Conservation (phyloP, 2,113 vertebrate genomes). For the Dasyurus viverrinus region DNA sequence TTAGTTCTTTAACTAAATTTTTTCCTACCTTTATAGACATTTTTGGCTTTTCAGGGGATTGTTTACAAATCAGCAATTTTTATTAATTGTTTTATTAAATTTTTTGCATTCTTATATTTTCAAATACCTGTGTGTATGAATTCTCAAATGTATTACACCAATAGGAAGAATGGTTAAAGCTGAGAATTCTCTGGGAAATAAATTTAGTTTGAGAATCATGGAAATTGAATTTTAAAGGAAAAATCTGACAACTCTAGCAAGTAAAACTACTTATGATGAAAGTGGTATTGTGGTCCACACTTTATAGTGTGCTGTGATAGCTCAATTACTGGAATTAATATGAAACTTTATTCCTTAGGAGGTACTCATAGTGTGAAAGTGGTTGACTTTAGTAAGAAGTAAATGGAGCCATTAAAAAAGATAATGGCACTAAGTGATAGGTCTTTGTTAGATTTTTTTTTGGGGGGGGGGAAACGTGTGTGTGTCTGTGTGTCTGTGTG, state of each 20-base stretch:
- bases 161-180: not conserved
- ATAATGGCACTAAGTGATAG: not conserved
- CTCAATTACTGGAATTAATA: constrained; percentile 7
- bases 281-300: not conserved
- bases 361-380: not conserved
- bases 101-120: constrained; percentile 15
- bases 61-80: not conserved
- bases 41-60: constrained; percentile 18
- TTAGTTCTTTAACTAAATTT: not conserved
- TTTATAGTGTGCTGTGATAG: not conserved
- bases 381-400: constrained; percentile 23
- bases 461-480: no score
- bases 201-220: constrained; percentile 8
- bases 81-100: constrained; percentile 5
- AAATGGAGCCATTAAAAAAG: constrained; percentile 25
- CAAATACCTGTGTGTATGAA: constrained; percentile 6
- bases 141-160: constrained; percentile 29
- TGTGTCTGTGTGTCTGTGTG: no score
- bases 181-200: not conserved
- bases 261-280: constrained; percentile 35
- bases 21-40: not conserved
- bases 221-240: constrained; percentile 41
- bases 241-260: constrained; percentile 7
- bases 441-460: no score
- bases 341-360: not conserved